phyloP scores from a whole-genome alignment of 2,888 invertebrate genomes.

The Notodonta ziczac region DNA sequence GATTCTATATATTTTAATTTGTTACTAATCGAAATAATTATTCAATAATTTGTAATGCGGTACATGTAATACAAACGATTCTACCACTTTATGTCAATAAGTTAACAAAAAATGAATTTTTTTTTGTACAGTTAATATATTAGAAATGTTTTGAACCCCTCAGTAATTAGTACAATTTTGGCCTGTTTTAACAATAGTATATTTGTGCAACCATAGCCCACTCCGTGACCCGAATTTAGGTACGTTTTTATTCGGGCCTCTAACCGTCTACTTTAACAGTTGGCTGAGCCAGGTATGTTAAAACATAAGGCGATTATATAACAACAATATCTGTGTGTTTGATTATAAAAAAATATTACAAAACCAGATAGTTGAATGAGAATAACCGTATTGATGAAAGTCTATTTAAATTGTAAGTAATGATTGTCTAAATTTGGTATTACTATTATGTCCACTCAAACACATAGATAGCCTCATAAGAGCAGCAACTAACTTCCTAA shows the following conservation, averaged over 20 bases:
- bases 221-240: not conserved
- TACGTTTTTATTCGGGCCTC: not conserved
- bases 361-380: too few species aligned
- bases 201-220: not conserved
- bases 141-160: not conserved
- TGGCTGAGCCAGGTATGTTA: constrained; percentile 27
- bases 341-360: not conserved
- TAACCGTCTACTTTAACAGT: not conserved
- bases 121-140: not conserved
- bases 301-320: not conserved
- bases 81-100: constrained; percentile 25
- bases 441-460: too few species aligned
- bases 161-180: too few species aligned
- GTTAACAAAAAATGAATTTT: not conserved
- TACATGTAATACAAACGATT: not conserved
- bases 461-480: too few species aligned
- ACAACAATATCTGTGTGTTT: constrained; percentile 1
- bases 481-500: too few species aligned
- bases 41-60: too few species aligned
- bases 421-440: too few species aligned
- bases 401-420: too few species aligned
- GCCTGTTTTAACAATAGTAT: too few species aligned
- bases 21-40: too few species aligned
- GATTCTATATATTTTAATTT: too few species aligned
- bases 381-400: too few species aligned